Conservation (phyloP, 2,888 invertebrate genomes). For the Drosophila lacicola region DNA sequence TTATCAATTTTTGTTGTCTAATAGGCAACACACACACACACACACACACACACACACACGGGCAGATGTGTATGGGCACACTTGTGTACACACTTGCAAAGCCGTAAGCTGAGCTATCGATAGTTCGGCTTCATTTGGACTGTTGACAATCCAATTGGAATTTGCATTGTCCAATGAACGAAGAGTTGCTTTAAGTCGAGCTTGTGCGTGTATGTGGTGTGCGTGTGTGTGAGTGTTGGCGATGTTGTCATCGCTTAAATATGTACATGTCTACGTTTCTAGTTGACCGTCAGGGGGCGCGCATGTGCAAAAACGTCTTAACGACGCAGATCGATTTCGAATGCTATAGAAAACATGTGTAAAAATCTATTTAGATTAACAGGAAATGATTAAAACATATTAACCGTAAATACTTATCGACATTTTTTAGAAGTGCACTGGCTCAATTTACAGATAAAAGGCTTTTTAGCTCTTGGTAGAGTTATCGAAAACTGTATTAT, state of each 20-base stretch:
- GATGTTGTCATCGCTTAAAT: conserved; percentile 74
- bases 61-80: background rate
- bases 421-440: background rate
- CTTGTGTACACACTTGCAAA: background rate
- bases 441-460: background rate
- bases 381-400: background rate
- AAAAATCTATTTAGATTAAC: background rate
- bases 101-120: conserved; percentile 37
- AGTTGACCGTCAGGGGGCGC: conserved; percentile 37
- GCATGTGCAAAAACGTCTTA: conserved; percentile 43
- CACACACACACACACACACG: conserved; percentile 6
- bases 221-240: conserved; percentile 23
- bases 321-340: conserved; percentile 22
- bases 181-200: conserved; percentile 35
- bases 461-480: background rate
- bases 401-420: no score
- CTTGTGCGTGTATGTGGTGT: conserved; percentile 14
- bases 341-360: background rate
- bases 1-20: conserved; percentile 52
- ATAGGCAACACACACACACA: conserved; percentile 17
- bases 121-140: conserved; percentile 26
- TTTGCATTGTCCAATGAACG: conserved; percentile 43
- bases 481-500: background rate
- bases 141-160: conserved; percentile 54
- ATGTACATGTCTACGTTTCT: conserved; percentile 28